Percentiles rank a stretch among this genome's conserved stretches.
Evolutionary conservation across 2,888 invertebrate genomes (phyloP).

Genomic region (Sesia apiformis): DNA sequence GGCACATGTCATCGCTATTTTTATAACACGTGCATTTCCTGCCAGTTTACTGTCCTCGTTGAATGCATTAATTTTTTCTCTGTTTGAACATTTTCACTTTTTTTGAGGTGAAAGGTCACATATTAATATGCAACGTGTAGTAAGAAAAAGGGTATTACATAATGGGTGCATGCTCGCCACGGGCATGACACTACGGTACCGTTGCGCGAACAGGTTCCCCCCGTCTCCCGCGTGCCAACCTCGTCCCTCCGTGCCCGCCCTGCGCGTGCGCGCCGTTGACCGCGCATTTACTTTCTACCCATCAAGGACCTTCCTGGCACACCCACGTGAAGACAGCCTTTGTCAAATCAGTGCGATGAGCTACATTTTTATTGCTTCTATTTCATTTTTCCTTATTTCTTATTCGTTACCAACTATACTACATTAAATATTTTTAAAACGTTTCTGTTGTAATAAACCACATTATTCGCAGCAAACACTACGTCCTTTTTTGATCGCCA

Average conservation of each 20-base stretch:
- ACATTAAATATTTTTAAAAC: background rate
- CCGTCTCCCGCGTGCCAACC: slow-evolving; percentile 13
- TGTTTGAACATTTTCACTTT: no score
- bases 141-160: slow-evolving; percentile 58
- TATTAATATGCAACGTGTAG: background rate
- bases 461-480: no score
- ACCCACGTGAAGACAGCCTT: slow-evolving; percentile 15
- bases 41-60: background rate
- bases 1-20: slow-evolving; percentile 37
- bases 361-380: background rate
- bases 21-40: slow-evolving; percentile 21
- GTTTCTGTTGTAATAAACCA: no score
- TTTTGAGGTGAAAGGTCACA: background rate
- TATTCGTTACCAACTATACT: background rate
- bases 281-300: slow-evolving; percentile 69
- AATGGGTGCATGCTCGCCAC: slow-evolving; percentile 62
- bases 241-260: slow-evolving; percentile 11
- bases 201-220: slow-evolving; percentile 65
- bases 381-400: background rate
- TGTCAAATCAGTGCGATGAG: background rate
- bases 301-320: slow-evolving; percentile 60
- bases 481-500: no score
- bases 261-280: slow-evolving; percentile 39
- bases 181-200: slow-evolving; percentile 54
- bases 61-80: no score